Conservation (phyloP, 2,113 vertebrate genomes). For the Poeciliopsis prolifica region DNA sequence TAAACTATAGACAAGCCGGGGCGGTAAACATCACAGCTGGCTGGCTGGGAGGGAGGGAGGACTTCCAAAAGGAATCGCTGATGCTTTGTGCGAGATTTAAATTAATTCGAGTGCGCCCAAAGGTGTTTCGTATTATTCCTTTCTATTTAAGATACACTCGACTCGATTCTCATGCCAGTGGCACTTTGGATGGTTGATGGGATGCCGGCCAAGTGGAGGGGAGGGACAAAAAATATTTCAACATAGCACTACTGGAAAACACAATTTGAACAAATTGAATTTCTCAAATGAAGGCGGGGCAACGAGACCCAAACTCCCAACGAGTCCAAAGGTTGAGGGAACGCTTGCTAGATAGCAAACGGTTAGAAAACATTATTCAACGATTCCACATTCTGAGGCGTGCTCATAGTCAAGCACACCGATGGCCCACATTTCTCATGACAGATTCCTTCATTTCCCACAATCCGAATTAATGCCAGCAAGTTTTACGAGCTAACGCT, state of each 20-base stretch:
- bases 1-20: constrained; percentile 47
- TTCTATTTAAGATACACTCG: constrained; percentile 50
- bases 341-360: not conserved
- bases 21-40: constrained; percentile 66
- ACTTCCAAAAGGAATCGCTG: constrained; percentile 56
- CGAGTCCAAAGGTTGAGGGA: not conserved
- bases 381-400: no score
- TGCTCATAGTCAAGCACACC: no score
- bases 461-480: no score
- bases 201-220: not conserved
- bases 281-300: not conserved
- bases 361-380: not conserved
- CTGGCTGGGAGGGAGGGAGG: constrained; percentile 21
- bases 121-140: constrained; percentile 66
- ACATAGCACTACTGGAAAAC: not conserved
- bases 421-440: no score
- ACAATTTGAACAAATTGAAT: not conserved
- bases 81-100: constrained; percentile 63
- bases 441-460: no score
- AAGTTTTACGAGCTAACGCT: no score
- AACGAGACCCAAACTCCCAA: not conserved
- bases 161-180: constrained; percentile 31
- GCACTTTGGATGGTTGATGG: constrained; percentile 6
- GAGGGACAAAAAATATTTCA: constrained; percentile 21
- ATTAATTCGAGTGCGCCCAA: constrained; percentile 64